Evolutionary conservation across 2,888 invertebrate genomes (phyloP), one percentile per base, ranked within the genome.

Genomic region (Liodrosophila aerea): DNA sequence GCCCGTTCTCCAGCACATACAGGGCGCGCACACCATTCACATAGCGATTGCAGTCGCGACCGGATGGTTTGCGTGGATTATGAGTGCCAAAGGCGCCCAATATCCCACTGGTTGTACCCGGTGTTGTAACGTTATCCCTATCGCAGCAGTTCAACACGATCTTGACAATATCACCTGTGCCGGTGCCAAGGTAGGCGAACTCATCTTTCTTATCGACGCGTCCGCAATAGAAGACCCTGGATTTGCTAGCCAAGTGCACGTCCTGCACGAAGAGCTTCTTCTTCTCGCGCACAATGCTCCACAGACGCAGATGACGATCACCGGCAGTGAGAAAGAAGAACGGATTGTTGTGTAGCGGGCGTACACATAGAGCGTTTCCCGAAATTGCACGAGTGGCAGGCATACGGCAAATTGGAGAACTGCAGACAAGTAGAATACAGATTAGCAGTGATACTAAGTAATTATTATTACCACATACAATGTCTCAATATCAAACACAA

Each of bases 141-240:
- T 94, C 93, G 22, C 84, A 86, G 43, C 87, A 87, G 40, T 85
- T 87, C 1, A 88, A 64, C 0, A 59, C 83, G 86, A 93, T 59
- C 91, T 92, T 88, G 7, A 89, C 78, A 1, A 90, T 83, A 64
- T 90, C 89, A 0, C 90, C 97, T 29, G 94, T 97, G 84, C 96
- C 95, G 9, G 97, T 98, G 4, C 98, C 98, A 71, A 97, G 95
- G 88, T 94, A 96, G 41, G 95, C 94, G 62, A 92, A 92, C 40
- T 93, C 91, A 86, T 97, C 97, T 33, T 93, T 92, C 3, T 91
- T 91, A 76, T 93, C 94, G 51, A 96, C 89, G 69, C 93, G 93
- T 66, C 96, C 92, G 70, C 95, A 95, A 27, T 93, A 92, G 16
- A 97, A 93, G 46, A 92, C 92, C 34, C 98, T 92, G 51, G 95